These are phyloP conservation scores for Terrapene triunguis DNA, from an alignment of 2,113 vertebrate genomes.

Conservation along the genomic window DNA sequence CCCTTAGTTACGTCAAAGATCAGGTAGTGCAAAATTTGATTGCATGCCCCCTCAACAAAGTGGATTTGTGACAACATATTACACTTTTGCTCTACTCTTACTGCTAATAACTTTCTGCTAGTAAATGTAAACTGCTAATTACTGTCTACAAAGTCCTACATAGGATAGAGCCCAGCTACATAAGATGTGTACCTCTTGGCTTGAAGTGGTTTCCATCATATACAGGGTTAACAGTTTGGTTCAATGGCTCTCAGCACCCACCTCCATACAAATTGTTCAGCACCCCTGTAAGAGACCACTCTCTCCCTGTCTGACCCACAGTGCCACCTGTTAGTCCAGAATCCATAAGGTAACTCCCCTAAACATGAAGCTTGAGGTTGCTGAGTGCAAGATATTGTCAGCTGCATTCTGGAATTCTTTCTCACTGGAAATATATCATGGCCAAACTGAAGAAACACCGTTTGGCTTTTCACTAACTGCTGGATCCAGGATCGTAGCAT, in stretches of 20 bases:
- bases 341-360: not conserved
- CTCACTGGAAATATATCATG: not conserved
- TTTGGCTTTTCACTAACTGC: not conserved
- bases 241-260: no score
- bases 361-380: not conserved
- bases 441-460: not conserved
- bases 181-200: not conserved
- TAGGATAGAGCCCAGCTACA: not conserved
- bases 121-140: not conserved
- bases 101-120: not conserved
- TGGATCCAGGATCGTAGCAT: not conserved
- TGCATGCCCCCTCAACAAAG: not conserved
- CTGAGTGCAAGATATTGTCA: not conserved
- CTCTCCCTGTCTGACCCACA: not conserved
- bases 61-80: not conserved
- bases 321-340: not conserved
- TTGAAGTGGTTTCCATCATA: no score
- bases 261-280: no score
- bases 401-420: not conserved
- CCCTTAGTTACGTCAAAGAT: not conserved
- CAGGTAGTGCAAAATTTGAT: not conserved
- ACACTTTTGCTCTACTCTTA: not conserved
- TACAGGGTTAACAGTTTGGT: no score
- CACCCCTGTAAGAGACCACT: not conserved
- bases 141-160: not conserved